Percentiles rank a stretch among this genome's conserved stretches.
Conservation (phyloP, 2,113 vertebrate genomes). For the Xiphophorus couchianus region DNA sequence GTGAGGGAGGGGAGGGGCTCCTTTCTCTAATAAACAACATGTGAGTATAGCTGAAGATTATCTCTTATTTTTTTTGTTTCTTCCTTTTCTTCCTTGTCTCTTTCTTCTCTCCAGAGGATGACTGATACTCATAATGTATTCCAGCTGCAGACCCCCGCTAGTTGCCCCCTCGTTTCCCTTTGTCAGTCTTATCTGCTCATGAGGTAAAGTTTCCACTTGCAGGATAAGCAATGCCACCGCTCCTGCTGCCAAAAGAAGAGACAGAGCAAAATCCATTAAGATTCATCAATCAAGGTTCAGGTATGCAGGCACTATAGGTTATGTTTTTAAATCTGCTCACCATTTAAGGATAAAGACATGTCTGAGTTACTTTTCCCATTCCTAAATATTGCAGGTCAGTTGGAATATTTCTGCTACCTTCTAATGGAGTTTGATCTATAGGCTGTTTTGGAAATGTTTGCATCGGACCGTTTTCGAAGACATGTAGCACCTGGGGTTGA, state of each 20-base stretch:
- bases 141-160: slow-evolving; percentile 83
- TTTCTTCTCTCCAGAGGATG: slow-evolving; percentile 87
- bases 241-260: slow-evolving; percentile 56
- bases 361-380: slow-evolving; percentile 25
- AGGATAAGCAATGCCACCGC: slow-evolving; percentile 49
- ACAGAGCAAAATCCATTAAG: slow-evolving; percentile 22
- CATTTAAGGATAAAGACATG: slow-evolving; percentile 40
- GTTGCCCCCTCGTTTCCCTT: background rate
- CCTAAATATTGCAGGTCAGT: slow-evolving; percentile 8
- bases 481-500: slow-evolving; percentile 62
- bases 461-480: slow-evolving; percentile 31
- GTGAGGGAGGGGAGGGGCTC: slow-evolving; percentile 73
- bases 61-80: slow-evolving; percentile 67
- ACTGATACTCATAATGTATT: slow-evolving; percentile 88
- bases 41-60: slow-evolving; percentile 86
- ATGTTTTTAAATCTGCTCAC: slow-evolving; percentile 21
- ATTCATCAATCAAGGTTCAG: slow-evolving; percentile 41
- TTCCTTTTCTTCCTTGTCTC: slow-evolving; percentile 69
- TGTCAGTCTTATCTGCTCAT: slow-evolving; percentile 86
- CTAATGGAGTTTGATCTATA: slow-evolving; percentile 32
- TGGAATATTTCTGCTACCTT: background rate
- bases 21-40: slow-evolving; percentile 89
- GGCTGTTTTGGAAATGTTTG: slow-evolving; percentile 32
- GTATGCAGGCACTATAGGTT: slow-evolving; percentile 32
- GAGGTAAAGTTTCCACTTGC: slow-evolving; percentile 93